phyloP scores from a whole-genome alignment of 1,140 invertebrate genomes.

The Anagrus nilaparvatae region DNA sequence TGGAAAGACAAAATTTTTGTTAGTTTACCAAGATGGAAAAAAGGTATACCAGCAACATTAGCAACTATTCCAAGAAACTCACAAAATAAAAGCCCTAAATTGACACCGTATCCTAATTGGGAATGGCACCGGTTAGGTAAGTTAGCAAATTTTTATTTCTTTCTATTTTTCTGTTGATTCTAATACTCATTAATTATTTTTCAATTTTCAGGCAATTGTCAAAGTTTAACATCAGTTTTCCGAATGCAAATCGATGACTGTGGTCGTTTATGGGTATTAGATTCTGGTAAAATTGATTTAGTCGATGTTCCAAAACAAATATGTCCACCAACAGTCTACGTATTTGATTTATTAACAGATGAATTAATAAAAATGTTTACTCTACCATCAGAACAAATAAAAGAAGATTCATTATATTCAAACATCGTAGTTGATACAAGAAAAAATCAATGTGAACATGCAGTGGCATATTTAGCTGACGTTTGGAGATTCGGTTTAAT shows the following conservation, averaged over 20 bases:
- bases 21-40: conserved; percentile 71
- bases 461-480: conserved; percentile 60
- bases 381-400: conserved; percentile 54
- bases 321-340: conserved; percentile 63
- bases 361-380: conserved; percentile 48
- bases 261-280: conserved; percentile 61
- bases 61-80: conserved; percentile 46
- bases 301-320: conserved; percentile 54
- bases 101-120: conserved; percentile 67
- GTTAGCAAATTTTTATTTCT: background rate
- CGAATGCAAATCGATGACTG: conserved; percentile 62
- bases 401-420: conserved; percentile 61
- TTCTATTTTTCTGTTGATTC: background rate
- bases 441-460: conserved; percentile 50
- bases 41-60: conserved; percentile 61
- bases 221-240: conserved; percentile 64
- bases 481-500: conserved; percentile 66
- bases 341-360: conserved; percentile 61
- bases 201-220: conserved; percentile 40
- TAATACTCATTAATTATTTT: background rate
- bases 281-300: conserved; percentile 64
- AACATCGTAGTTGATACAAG: conserved; percentile 63
- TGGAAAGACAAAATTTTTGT: conserved; percentile 56
- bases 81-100: conserved; percentile 47
- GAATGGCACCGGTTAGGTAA: conserved; percentile 52